phyloP scores from a whole-genome alignment of 1,140 invertebrate species.

The Panagrolaimus sp. region DNA sequence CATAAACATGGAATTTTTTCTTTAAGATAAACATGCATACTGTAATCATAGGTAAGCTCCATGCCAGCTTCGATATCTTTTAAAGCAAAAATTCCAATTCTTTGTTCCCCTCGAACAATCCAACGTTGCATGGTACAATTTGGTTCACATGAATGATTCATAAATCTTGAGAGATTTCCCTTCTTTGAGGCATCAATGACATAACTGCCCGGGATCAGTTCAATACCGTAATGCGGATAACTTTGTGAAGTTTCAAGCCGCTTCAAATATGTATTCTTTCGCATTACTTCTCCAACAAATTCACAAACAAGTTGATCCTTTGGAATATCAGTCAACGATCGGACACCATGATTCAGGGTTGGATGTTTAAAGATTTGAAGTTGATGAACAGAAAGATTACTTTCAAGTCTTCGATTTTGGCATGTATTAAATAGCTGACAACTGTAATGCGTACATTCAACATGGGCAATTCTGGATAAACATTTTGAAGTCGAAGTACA shows the following conservation, averaged over 20 bases:
- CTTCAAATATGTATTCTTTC: slow-evolving; percentile 80
- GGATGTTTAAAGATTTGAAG: slow-evolving; percentile 28
- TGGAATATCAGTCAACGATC: slow-evolving; percentile 18
- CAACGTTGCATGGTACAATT: slow-evolving; percentile 99
- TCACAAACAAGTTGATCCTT: slow-evolving; percentile 63
- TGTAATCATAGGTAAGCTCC: slow-evolving; percentile 60
- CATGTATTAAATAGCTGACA: slow-evolving; percentile 29
- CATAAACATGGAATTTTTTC: slow-evolving; percentile 20
- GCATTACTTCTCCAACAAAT: slow-evolving; percentile 93
- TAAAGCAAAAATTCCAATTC: slow-evolving; percentile 88
- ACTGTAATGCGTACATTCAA: not conserved
- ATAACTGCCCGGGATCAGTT: slow-evolving; percentile 76
- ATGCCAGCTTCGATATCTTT: slow-evolving; percentile 76
- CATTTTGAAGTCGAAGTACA: not conserved
- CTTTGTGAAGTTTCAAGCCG: not conserved
- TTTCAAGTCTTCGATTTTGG: slow-evolving; percentile 32
- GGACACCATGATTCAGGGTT: slow-evolving; percentile 12
- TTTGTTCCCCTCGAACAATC: slow-evolving; percentile 76
- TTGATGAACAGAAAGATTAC: slow-evolving; percentile 30
- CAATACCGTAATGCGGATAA: slow-evolving; percentile 21
- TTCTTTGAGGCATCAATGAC: slow-evolving; percentile 94
- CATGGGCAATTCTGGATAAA: not conserved
- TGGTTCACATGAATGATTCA: slow-evolving; percentile 93
- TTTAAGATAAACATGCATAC: not conserved
- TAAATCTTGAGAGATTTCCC: slow-evolving; percentile 89